These are phyloP conservation scores for Protobothrops flavoviridis DNA, from an alignment of 2,113 vertebrate species.

Conservation along the genomic window DNA sequence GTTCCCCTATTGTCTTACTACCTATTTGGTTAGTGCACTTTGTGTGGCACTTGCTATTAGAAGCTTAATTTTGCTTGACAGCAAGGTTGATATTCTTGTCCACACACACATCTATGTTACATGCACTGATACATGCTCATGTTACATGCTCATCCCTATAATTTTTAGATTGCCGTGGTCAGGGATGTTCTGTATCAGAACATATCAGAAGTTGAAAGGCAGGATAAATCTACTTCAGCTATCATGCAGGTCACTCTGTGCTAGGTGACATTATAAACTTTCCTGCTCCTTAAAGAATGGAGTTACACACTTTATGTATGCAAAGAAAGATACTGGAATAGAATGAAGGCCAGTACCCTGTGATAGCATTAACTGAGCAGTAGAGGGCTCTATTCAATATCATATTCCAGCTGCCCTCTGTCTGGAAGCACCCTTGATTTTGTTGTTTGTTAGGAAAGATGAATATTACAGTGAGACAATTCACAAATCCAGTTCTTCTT, in stretches of 20 bases:
- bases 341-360: neutral
- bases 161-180: too few relatives aligned
- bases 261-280: neutral
- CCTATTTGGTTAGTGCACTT: too few relatives aligned
- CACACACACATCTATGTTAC: too few relatives aligned
- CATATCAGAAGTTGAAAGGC: neutral
- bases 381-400: neutral
- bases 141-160: too few relatives aligned
- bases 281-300: neutral
- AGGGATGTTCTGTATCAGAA: too few relatives aligned
- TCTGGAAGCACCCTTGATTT: neutral
- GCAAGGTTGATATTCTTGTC: too few relatives aligned
- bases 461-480: neutral
- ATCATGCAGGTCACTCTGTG: neutral
- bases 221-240: neutral
- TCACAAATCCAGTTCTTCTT: neutral
- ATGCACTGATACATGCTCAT: too few relatives aligned
- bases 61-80: too few relatives aligned
- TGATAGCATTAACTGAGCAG: neutral
- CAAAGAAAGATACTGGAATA: neutral
- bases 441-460: neutral
- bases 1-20: too few relatives aligned
- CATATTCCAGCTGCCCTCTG: neutral
- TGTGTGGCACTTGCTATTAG: too few relatives aligned
- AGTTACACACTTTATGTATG: neutral